Evolutionary conservation across 2,113 vertebrate species (phyloP).

Genomic region (Gobio gobio): DNA sequence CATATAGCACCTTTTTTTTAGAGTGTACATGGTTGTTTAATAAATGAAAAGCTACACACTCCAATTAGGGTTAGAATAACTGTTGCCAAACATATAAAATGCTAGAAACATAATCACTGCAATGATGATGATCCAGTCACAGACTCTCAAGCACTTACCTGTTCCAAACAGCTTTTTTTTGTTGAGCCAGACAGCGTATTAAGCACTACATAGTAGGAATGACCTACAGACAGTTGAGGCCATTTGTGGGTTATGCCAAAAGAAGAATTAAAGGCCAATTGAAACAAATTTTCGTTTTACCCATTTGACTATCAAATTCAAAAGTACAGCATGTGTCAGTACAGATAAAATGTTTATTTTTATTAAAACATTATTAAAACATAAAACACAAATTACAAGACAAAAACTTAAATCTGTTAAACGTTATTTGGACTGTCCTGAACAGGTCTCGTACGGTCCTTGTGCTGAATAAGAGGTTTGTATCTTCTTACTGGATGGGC

Average conservation of each 20-base stretch:
- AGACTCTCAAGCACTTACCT: too few relatives aligned
- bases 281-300: not conserved
- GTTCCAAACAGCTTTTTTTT: too few relatives aligned
- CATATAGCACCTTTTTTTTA: too few relatives aligned
- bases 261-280: not conserved
- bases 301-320: not conserved
- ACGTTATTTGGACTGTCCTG: not conserved
- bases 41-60: too few relatives aligned
- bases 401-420: not conserved
- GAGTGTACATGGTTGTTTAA: too few relatives aligned
- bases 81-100: too few relatives aligned
- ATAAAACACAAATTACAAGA: not conserved
- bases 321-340: not conserved
- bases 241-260: not conserved
- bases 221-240: not conserved
- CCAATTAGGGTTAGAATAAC: too few relatives aligned
- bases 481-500: constrained; percentile 21
- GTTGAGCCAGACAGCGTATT: too few relatives aligned
- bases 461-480: not conserved
- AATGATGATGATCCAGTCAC: too few relatives aligned
- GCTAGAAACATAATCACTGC: too few relatives aligned
- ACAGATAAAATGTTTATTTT: not conserved
- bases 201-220: not conserved
- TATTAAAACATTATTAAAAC: not conserved
- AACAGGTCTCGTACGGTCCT: not conserved